Evolutionary conservation across 2,113 vertebrate species (phyloP).

Genomic region (Lynx canadensis): DNA sequence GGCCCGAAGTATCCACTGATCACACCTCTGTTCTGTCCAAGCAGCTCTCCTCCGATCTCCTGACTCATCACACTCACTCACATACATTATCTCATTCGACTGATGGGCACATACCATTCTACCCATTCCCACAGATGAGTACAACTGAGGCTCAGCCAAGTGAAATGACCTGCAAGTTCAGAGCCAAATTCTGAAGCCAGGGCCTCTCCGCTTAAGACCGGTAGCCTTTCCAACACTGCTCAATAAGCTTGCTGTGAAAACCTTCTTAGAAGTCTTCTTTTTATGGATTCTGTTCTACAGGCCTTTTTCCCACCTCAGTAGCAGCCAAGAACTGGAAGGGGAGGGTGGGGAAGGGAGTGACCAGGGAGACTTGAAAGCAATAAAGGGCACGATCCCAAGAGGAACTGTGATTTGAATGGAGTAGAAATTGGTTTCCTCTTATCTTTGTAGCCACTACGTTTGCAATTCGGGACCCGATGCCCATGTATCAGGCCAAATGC

Average conservation of each 20-base stretch:
- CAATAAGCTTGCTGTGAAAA: not conserved
- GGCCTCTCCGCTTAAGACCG: not conserved
- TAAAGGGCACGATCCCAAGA: not conserved
- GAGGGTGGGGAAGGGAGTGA: fast-evolving
- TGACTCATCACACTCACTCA: not conserved
- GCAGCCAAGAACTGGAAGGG: not conserved
- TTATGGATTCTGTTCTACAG: not conserved
- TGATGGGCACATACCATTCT: not conserved
- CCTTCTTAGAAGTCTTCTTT: not conserved
- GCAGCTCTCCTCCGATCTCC: not conserved
- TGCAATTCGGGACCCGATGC: not conserved
- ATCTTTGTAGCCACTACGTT: not conserved
- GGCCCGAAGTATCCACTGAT: not conserved
- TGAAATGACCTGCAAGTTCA: not conserved
- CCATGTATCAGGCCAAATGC: not conserved
- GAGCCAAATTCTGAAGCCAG: not conserved
- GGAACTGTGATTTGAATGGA: constrained; percentile 22
- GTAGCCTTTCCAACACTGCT: not conserved
- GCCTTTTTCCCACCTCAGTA: not conserved
- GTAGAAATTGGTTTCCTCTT: constrained; percentile 41
- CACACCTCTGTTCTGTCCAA: not conserved
- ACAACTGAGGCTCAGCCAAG: not conserved
- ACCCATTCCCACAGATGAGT: not conserved
- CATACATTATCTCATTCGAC: not conserved
- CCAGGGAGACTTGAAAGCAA: not conserved